These are phyloP conservation scores for Chiridota heheva DNA, from an alignment of 35 echinoderm and acorn worm genomes.

Conservation along the genomic window DNA sequence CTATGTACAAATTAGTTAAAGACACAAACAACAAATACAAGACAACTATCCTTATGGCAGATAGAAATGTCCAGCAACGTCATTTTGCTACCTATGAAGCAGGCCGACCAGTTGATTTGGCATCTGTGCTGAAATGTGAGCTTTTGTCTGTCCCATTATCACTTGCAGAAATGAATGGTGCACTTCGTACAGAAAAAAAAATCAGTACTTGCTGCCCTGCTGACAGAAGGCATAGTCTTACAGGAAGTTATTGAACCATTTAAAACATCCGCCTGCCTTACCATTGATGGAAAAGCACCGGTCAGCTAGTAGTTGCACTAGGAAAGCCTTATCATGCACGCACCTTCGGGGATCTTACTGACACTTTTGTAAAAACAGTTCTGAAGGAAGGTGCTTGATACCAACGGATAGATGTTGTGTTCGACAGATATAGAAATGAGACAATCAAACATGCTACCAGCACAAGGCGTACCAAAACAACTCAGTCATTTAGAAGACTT, in stretches of 20 bases:
- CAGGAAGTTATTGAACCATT: constrained; percentile 38
- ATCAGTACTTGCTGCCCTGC: no score
- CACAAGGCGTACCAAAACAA: constrained; percentile 15
- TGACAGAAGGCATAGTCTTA: background rate
- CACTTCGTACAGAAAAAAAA: constrained; percentile 24
- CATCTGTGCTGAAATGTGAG: background rate
- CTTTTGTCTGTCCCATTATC: constrained; percentile 21
- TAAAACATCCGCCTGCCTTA: constrained; percentile 3
- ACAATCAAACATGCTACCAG: constrained; percentile 50
- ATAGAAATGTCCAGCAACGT: constrained; percentile 5
- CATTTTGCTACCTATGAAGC: constrained; percentile 24
- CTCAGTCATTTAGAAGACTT: constrained; percentile 28
- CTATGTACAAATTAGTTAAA: constrained; percentile 28
- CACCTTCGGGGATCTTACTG: constrained; percentile 16
- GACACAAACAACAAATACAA: background rate
- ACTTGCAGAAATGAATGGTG: constrained; percentile 47
- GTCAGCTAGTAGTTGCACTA: background rate
- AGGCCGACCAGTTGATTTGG: constrained; percentile 13
- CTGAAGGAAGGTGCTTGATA: constrained; percentile 23
- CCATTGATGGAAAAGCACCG: constrained; percentile 34
- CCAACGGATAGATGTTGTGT: constrained; percentile 49
- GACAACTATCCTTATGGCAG: constrained; percentile 5
- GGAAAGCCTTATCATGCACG: constrained; percentile 13
- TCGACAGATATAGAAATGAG: constrained; percentile 53
- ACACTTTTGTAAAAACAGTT: constrained; percentile 28